These are phyloP conservation scores for Hephaestus fuliginosus DNA, from an alignment of 2,797 vertebrate genomes.

Conservation along the genomic window DNA sequence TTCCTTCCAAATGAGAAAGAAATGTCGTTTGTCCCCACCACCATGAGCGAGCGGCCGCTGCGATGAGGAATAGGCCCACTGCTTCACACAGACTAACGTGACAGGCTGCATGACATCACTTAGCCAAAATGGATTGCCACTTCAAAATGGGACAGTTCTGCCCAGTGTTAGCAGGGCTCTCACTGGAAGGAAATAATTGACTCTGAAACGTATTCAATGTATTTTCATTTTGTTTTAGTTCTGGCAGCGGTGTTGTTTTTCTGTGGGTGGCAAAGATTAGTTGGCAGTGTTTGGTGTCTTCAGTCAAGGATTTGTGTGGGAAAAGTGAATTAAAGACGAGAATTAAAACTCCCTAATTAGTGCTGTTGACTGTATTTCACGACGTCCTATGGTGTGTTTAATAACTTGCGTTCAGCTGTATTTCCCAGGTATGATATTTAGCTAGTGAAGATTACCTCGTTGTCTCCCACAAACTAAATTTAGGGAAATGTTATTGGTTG, in stretches of 20 bases:
- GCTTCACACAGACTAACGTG: slow-evolving; percentile 79
- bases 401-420: slow-evolving; percentile 60
- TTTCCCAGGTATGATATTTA: slow-evolving; percentile 71
- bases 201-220: slow-evolving; percentile 75
- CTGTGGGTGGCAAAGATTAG: slow-evolving; percentile 67
- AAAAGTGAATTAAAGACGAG: slow-evolving; percentile 67
- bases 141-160: slow-evolving; percentile 79
- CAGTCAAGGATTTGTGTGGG: slow-evolving; percentile 57
- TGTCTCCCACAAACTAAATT: slow-evolving; percentile 48
- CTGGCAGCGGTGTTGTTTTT: slow-evolving; percentile 67
- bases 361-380: slow-evolving; percentile 56
- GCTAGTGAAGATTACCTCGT: slow-evolving; percentile 44
- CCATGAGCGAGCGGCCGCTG: slow-evolving; percentile 73
- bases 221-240: slow-evolving; percentile 75
- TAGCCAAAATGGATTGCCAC: slow-evolving; percentile 84
- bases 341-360: slow-evolving; percentile 76
- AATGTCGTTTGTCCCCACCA: slow-evolving; percentile 75
- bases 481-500: slow-evolving; percentile 44
- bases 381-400: slow-evolving; percentile 67
- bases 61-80: slow-evolving; percentile 78
- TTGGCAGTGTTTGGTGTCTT: slow-evolving; percentile 65
- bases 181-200: slow-evolving; percentile 78
- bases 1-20: slow-evolving; percentile 83
- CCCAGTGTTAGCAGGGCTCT: slow-evolving; percentile 76
- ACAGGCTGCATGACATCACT: slow-evolving; percentile 85